Percentiles rank a stretch among this genome's conserved stretches.
phyloP scores from a whole-genome alignment of 2,888 invertebrate species.

The Apoderus coryli region DNA sequence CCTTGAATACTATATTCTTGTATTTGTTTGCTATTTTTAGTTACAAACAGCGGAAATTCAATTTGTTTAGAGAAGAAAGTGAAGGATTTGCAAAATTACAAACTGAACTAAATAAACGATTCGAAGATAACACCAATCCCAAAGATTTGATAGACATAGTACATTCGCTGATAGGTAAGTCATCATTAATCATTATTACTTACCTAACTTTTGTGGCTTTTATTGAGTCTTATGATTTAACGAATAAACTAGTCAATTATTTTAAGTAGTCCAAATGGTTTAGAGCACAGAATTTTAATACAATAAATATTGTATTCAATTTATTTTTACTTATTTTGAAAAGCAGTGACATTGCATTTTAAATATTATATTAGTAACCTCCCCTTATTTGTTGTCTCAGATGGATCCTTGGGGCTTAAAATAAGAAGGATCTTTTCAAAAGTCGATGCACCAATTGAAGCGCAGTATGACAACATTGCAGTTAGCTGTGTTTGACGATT shows the following conservation, averaged over 20 bases:
- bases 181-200: conserved; percentile 12
- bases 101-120: conserved; percentile 81
- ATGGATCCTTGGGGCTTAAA: too few relatives aligned
- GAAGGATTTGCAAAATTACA: conserved; percentile 97
- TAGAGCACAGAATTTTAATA: background rate
- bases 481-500: too few relatives aligned
- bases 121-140: conserved; percentile 46
- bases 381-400: too few relatives aligned
- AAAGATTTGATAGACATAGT: conserved; percentile 71
- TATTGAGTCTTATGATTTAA: too few relatives aligned
- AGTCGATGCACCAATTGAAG: too few relatives aligned
- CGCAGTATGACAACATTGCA: too few relatives aligned
- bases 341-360: too few relatives aligned
- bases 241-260: background rate
- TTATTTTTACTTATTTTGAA: too few relatives aligned
- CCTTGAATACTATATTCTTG: conserved; percentile 4
- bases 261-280: background rate
- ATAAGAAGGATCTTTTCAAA: too few relatives aligned
- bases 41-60: conserved; percentile 98
- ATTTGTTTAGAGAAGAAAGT: conserved; percentile 95
- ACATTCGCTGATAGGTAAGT: conserved; percentile 78
- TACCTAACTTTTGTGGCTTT: too few relatives aligned
- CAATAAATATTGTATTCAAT: too few relatives aligned
- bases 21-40: conserved; percentile 40
- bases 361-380: too few relatives aligned